Evolutionary conservation across 2,888 invertebrate species (phyloP), one percentile per base, ranked within the genome.

Genomic region (Thysanoteuthis rhombus): DNA sequence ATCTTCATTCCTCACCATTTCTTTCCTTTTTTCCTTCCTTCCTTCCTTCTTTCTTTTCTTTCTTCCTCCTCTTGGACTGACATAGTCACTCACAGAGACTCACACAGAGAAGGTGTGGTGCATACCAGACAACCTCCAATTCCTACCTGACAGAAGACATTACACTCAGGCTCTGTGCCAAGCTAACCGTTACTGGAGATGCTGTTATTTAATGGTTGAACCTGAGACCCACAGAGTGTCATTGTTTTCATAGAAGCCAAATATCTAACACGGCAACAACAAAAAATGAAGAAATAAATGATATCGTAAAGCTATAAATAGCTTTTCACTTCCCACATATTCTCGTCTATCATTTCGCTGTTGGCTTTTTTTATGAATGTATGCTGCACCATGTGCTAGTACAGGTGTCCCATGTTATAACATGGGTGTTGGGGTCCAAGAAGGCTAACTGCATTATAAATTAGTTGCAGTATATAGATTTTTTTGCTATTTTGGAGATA

Each of bases 81-180:
- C n/a, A n/a, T 36, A 32, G 32, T 58, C 58, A 25, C 91, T 36
- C 39, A 91, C 39, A 28, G 91, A 36, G 91, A 38, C 32, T n/a
- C 91, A 91, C 28, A 91, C 40, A 8, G 91, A 38, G 91, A 92
- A 40, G 32, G 45, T n/a, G 22, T 92, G 22, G 92, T 32, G n/a
- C 75, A 75, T 75, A 75, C 75, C 75, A 75, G 75, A 75, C 75
- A 75, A 4, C 12, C 16, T 10, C 75, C n/a, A 75, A n/a, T 75
- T 75, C 75, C 75, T 75, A 75, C 75, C 75, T 75, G 75, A 36
- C 75, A 75, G 75, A 92, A 92, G 42, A 92, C 42, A n/a, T n/a
- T 16, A 45, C 10, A 92, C 92, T 45, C 4, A 6, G 45, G 40
- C 45, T 40, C n/a, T 92, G 16, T 92, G 92, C 92, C 92, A 32